Evolutionary conservation across 2,113 vertebrate genomes (phyloP).

Genomic region (Rhinogobius similis): DNA sequence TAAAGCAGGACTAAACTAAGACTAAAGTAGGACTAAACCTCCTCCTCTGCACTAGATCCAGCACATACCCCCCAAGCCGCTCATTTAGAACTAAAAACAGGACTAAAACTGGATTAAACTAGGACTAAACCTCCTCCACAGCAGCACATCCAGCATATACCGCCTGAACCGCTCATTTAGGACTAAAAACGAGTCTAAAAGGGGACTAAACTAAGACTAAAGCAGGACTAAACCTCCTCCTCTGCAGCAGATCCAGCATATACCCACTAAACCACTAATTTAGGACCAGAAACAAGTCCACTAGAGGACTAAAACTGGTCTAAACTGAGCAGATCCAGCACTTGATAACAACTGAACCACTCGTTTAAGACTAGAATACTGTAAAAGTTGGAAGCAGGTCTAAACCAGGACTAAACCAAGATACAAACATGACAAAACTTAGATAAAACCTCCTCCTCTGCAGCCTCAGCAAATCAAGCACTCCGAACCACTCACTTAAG

Average conservation of each 20-base stretch:
- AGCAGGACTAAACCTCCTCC: not conserved
- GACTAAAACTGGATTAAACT: not conserved
- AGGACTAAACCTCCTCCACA: not conserved
- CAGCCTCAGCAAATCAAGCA: conserved; percentile 93
- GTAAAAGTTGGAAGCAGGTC: not conserved
- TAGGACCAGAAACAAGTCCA: not conserved
- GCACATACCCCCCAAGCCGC: conserved; percentile 89
- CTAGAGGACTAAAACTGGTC: not conserved
- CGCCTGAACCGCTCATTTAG: too few species aligned
- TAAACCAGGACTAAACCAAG: not conserved
- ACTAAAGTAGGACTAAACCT: conserved; percentile 53
- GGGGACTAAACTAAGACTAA: not conserved
- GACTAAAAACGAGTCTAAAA: not conserved
- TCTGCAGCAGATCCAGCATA: too few species aligned
- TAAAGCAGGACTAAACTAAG: not conserved
- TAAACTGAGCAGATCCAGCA: too few species aligned
- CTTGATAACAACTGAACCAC: too few species aligned
- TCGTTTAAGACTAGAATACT: not conserved
- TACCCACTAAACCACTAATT: too few species aligned
- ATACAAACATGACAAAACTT: too few species aligned
- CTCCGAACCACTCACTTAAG: conserved; percentile 86
- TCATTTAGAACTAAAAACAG: conserved; percentile 64
- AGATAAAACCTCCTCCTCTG: conserved; percentile 88
- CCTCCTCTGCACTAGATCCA: conserved; percentile 95
- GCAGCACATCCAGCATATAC: too few species aligned